Percentiles rank a stretch among this genome's conserved stretches.
phyloP scores from a whole-genome alignment of 1,140 invertebrate genomes.

The Microplitis mediator region DNA sequence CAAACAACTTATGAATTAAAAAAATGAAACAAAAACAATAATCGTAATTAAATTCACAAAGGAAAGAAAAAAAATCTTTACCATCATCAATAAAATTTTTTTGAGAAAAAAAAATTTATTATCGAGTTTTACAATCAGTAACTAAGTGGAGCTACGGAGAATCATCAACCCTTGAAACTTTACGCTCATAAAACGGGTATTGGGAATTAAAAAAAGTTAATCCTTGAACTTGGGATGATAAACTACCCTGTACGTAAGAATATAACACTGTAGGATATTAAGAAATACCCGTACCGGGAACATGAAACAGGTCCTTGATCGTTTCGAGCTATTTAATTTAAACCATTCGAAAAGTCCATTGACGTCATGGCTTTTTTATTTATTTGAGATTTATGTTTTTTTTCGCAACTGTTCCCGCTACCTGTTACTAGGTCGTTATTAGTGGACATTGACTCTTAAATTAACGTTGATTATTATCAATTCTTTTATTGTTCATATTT shows the following conservation, averaged over 20 bases:
- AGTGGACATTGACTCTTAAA: too few species aligned
- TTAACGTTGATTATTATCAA: too few species aligned
- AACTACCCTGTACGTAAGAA: neutral
- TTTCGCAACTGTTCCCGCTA: too few species aligned
- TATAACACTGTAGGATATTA: neutral
- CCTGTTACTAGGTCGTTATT: too few species aligned
- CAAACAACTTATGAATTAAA: too few species aligned
- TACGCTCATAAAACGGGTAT: neutral
- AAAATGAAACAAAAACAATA: too few species aligned
- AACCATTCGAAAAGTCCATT: neutral
- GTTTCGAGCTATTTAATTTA: neutral
- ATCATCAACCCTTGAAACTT: neutral
- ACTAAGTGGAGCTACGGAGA: too few species aligned
- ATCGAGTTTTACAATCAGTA: too few species aligned
- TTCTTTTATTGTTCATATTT: too few species aligned
- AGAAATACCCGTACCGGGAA: neutral
- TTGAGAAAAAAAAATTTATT: neutral
- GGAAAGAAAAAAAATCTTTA: neutral
- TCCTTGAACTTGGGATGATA: neutral
- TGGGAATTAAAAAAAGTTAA: neutral
- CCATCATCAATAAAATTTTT: neutral
- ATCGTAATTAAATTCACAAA: too few species aligned
- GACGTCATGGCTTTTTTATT: neutral
- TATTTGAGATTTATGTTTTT: neutral
- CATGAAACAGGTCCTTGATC: neutral